Evolutionary conservation across 2,797 vertebrate species (phyloP), one percentile per base, ranked within the genome.

Genomic region (Zalophus californianus): DNA sequence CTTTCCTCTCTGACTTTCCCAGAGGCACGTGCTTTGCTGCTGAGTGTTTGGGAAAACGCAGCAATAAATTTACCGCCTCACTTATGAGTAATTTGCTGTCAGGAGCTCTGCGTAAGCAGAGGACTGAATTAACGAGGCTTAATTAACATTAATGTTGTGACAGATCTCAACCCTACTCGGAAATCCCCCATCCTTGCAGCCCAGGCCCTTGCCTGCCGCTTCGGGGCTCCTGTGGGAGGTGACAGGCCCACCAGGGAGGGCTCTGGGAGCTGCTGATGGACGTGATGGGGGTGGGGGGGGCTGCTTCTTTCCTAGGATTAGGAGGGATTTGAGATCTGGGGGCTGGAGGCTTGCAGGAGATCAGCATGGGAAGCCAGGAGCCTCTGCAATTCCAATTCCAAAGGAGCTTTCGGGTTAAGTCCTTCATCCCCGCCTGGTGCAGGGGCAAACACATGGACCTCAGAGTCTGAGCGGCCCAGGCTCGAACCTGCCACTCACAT

Each of bases 111-210:
- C 15, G 5, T 97, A 88, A 98, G 97, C 91, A 97, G 97, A 96
- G 94, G 96, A 95, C 97, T 98, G 94, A 96, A 97, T 96, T 96
- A 98, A 72, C 83, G 88, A 97, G 92, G 86, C 96, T 97, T 98
- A 98, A 98, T 95, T 98, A 98, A 97, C 85, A 86, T 94, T 98
- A 97, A 95, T 98, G 93, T 95, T 97, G 87, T 92, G 87, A 97
- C 95, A 93, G 21, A 21, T 72, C 89, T 83, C 93, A 97, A 86
- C 93, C 5, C 18, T 70, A 96, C 62, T 0, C 0, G 21, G 50
- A 87, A 95, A 23, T 44, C 91, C 86, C 96, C 85, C 68, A 48
- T 85, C 89, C 79, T 87, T 8, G 1, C 44, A 10, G n/a, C 94
- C 94, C 75, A 73, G 79, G 95, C 79, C 94, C n/a, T 84, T 3